Conservation (phyloP, 2,113 vertebrate species). For the Corynorhinus townsendii region DNA sequence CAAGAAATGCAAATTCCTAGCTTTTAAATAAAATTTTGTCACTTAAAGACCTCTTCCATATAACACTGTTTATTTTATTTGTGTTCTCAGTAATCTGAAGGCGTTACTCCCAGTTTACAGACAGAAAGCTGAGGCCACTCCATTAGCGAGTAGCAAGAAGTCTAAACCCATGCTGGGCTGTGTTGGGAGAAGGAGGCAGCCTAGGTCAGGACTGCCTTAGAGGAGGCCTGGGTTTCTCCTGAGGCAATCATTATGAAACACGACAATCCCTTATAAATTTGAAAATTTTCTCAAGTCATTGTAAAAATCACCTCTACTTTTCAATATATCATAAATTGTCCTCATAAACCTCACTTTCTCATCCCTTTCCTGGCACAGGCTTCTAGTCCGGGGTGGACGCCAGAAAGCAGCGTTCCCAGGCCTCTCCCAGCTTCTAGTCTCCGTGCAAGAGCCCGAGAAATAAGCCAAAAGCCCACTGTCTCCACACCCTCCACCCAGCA, state of each 20-base stretch:
- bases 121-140: neutral
- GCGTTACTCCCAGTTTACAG: neutral
- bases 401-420: neutral
- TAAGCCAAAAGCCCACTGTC: neutral
- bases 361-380: neutral
- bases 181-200: neutral
- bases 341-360: neutral
- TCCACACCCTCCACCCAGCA: neutral
- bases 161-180: neutral
- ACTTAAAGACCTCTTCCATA: neutral
- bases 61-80: neutral
- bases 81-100: neutral
- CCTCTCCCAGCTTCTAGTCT: neutral
- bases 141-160: neutral
- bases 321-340: neutral
- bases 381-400: neutral
- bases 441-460: no score
- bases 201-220: fast-evolving
- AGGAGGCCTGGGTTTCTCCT: neutral
- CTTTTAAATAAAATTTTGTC: neutral
- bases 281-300: neutral
- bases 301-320: neutral
- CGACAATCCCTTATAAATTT: neutral
- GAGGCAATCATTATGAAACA: neutral
- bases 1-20: neutral